Base-by-base conservation (phyloP, 2,888 invertebrate genomes). In the Lymantria monacha region DNA sequence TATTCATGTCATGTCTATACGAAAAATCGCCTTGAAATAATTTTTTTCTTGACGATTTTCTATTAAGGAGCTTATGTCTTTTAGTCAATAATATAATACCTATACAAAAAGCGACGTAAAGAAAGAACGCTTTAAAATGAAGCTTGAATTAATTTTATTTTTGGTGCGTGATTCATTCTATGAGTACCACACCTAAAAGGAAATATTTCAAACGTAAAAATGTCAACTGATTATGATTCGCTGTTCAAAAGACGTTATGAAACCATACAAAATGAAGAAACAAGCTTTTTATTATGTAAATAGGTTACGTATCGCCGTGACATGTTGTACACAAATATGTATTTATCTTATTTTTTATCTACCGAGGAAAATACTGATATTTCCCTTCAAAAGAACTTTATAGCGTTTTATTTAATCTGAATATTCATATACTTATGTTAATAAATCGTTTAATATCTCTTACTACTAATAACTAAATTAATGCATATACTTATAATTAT, bases 171-270 rank as follows among this genome's bases (percentile, higher is more conserved):
- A 56, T 55, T 7, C 33, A 33, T 33, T 7, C 33, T 22, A 22
- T 8, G 33, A 33, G 10, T 33, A 33, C 33, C 33, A 33, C 1
- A 33, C 3, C 33, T 33, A 10, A 33, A 75, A 78, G 74, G 74
- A 71, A 78, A 72, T 62, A 70, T 72, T 73, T 75, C 74, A 78
- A 81, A 78, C 60, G 67, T 60, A 64, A 66, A 63, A 66, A 65
- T 63, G 57, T 68, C 56, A 55, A 58, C 54, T 63, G 69, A 66
- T 71, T 77, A 78, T 76, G 75, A 75, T 76, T 69, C 70, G 60
- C 63, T 73, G 46, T 75, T 76, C 76, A 76, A 78, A 80, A 79
- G 71, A 72, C 64, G 60, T 64, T 65, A 42, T 47, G 64, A 70
- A 72, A 68, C 57, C 57, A 66, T 50, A 66, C 70, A 63, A 61